A percentile compares a stretch with the other conserved stretches of the same genome.
Evolutionary conservation across 2,113 vertebrate genomes (phyloP).

Genomic region (Vanacampus margaritifer): DNA sequence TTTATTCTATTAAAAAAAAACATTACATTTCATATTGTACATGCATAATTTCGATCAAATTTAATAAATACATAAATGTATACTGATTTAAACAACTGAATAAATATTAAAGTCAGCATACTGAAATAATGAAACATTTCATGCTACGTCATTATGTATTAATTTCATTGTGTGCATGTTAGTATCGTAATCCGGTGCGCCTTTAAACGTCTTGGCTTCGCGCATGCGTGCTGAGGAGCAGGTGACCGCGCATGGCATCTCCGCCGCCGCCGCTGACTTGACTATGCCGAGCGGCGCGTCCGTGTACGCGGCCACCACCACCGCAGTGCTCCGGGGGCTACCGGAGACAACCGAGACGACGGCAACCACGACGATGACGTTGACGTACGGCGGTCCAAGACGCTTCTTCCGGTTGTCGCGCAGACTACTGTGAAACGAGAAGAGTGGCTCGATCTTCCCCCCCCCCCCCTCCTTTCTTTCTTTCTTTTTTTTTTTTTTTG

Average conservation of each 20-base stretch:
- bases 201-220: background rate
- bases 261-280: conserved; percentile 43
- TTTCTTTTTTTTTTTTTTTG: background rate
- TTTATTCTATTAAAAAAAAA: too few species aligned
- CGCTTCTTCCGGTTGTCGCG: background rate
- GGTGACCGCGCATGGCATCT: conserved; percentile 60
- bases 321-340: conserved; percentile 39
- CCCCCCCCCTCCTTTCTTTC: background rate
- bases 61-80: too few species aligned
- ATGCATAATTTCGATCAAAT: too few species aligned
- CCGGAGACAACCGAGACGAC: background rate
- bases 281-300: conserved; percentile 57
- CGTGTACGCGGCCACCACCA: conserved; percentile 36
- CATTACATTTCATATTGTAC: too few species aligned
- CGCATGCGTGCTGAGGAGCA: conserved; percentile 56
- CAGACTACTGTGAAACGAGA: background rate
- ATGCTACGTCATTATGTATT: too few species aligned
- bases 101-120: too few species aligned
- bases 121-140: too few species aligned
- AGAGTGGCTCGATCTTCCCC: background rate
- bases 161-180: too few species aligned
- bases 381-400: conserved; percentile 39
- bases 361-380: background rate
- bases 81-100: too few species aligned
- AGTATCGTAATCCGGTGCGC: too few species aligned